Percentiles rank a stretch among this genome's conserved stretches.
phyloP scores from a whole-genome alignment of 2,797 vertebrate genomes.

The Borostomias antarcticus region DNA sequence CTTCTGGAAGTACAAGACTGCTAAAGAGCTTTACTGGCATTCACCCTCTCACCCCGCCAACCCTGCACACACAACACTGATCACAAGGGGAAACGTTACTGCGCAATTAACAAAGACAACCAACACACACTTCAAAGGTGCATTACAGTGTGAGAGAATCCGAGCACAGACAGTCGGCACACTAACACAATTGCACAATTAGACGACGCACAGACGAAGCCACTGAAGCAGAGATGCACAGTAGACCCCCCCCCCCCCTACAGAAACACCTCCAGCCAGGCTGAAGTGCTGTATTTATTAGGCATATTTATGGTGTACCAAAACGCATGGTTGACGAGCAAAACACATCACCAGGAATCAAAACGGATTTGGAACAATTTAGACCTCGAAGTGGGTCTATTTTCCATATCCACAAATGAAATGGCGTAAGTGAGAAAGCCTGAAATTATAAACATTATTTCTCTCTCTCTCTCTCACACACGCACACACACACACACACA shows the following conservation, averaged over 20 bases:
- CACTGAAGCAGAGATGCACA: constrained; percentile 40
- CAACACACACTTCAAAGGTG: constrained; percentile 23
- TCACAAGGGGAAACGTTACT: constrained; percentile 21
- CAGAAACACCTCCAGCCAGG: neutral
- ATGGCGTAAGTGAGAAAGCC: too few species aligned
- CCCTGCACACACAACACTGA: constrained; percentile 7
- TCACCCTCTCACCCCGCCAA: constrained; percentile 11
- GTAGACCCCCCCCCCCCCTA: constrained; percentile 26
- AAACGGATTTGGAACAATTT: neutral
- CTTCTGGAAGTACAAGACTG: constrained; percentile 17
- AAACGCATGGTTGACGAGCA: neutral
- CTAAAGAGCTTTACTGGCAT: constrained; percentile 26
- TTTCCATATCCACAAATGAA: too few species aligned
- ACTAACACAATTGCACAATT: constrained; percentile 53
- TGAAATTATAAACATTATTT: neutral
- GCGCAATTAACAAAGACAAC: constrained; percentile 32
- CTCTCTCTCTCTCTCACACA: too few species aligned
- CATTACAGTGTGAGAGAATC: constrained; percentile 34
- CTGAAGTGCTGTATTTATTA: too few species aligned
- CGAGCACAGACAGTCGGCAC: constrained; percentile 37
- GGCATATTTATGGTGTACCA: neutral
- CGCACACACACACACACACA: constrained; percentile 7
- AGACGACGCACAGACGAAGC: constrained; percentile 54
- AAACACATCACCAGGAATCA: neutral
- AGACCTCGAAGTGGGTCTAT: neutral